These are phyloP conservation scores for Thunnus thynnus DNA, from an alignment of 2,113 vertebrate species.

Conservation along the genomic window DNA sequence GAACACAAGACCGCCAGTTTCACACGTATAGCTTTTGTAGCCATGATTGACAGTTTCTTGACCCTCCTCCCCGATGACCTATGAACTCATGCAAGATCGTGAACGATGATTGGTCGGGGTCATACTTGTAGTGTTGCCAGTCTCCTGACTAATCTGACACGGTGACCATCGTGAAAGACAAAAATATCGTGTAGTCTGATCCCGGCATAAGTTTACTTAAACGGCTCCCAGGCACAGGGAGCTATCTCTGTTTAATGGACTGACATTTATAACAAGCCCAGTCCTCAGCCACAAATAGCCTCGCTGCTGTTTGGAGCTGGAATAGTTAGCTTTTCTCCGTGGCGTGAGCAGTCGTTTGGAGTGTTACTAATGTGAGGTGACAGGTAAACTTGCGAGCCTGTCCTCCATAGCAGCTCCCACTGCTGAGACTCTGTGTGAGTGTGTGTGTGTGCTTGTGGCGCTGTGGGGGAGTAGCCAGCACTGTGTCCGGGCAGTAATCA, in stretches of 20 bases:
- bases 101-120: no score
- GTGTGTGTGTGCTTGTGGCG: conserved; percentile 32
- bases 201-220: conserved; percentile 34
- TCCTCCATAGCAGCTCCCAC: conserved; percentile 34
- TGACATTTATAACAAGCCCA: conserved; percentile 55
- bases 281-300: conserved; percentile 54
- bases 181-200: no score
- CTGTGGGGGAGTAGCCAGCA: conserved; percentile 45
- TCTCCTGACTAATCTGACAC: no score
- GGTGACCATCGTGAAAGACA: no score
- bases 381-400: conserved; percentile 65
- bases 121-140: no score
- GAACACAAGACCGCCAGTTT: no score
- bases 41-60: no score
- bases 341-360: conserved; percentile 37
- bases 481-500: conserved; percentile 79
- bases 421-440: conserved; percentile 39
- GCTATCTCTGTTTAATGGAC: conserved; percentile 50
- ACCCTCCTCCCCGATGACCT: no score
- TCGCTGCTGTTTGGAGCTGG: conserved; percentile 31
- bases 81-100: no score
- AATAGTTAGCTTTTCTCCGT: conserved; percentile 46
- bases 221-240: conserved; percentile 41
- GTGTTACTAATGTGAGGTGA: conserved; percentile 66
- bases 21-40: no score